phyloP scores from a whole-genome alignment of 2,888 invertebrate species.

The Bruchidius siliquastri region DNA sequence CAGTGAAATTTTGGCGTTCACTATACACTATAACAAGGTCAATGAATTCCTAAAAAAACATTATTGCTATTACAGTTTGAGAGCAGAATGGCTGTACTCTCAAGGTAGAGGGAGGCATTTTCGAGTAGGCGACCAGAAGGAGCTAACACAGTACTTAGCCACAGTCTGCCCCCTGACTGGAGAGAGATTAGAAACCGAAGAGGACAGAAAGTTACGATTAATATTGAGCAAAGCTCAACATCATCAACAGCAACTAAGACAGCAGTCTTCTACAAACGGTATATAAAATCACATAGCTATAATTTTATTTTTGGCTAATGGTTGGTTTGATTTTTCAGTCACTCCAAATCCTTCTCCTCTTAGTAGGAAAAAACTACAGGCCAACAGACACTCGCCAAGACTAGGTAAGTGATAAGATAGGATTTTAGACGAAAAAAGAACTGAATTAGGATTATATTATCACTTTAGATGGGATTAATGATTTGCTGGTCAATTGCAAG shows the following conservation, averaged over 20 bases:
- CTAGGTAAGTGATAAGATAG: slow-evolving; percentile 43
- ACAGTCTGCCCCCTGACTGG: slow-evolving; percentile 81
- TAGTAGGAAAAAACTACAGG: slow-evolving; percentile 50
- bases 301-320: slow-evolving; percentile 18
- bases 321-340: slow-evolving; percentile 25
- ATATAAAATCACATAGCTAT: slow-evolving; percentile 3
- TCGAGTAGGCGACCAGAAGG: slow-evolving; percentile 77
- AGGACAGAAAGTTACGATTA: slow-evolving; percentile 78
- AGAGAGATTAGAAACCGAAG: slow-evolving; percentile 75
- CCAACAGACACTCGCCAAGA: slow-evolving; percentile 48
- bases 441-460: not conserved
- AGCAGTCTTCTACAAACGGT: slow-evolving; percentile 46
- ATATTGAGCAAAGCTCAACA: slow-evolving; percentile 88
- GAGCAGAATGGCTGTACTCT: slow-evolving; percentile 93
- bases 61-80: slow-evolving; percentile 57
- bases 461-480: not conserved
- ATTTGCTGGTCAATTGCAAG: too few species aligned
- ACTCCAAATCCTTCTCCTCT: slow-evolving; percentile 40
- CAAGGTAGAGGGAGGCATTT: slow-evolving; percentile 89
- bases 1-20: too few species aligned
- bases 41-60: too few species aligned
- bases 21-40: too few species aligned
- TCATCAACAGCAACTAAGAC: slow-evolving; percentile 79
- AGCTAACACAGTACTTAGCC: slow-evolving; percentile 76
- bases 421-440: slow-evolving; percentile 9